Evolutionary conservation across 2,888 invertebrate genomes (phyloP), one percentile per base, ranked within the genome.

Genomic region (Macrosoma leucophasiata): DNA sequence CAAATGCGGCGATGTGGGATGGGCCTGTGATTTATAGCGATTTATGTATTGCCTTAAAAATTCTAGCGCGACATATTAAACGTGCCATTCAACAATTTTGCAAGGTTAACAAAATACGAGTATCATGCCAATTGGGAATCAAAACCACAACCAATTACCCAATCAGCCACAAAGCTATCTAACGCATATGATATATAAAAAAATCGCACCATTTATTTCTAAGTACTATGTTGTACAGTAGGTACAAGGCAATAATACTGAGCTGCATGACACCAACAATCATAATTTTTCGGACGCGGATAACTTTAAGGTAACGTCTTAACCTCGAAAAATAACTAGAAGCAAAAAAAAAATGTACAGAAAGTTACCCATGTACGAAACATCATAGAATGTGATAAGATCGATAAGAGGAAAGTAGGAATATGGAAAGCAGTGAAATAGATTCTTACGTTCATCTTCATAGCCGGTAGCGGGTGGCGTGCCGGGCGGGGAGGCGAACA

Each of bases 401-500:
- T 17, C 14, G 45, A 54, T n/a, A 54, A 37, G 43, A 42, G 47
- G 45, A 55, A 48, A 50, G 50, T 45, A 39, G 35, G 28, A 36
- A 8, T 31, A 31, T 26, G 32, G 22, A 29, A 32, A 36, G 28
- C 31, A 34, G 11, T 23, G 19, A 26, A 26, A 8, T 21, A 24
- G 9, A 24, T 23, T 39, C 75, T 73, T 66, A 78, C 81, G 57
- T 52, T 75, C 70, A n/a, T 72, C 71, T 4, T 63, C 67, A 41
- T 51, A 58, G 29, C 46, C 57, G 3, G 33, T 48, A 13, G 50
- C 59, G 0, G 71, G 66, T 0, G 75, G 71, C 0, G 75, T 58
- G 31, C 88, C 89, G 0, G 93, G 92, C 1, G 93, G 93, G 0
- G 79, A 71, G 0, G 91, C 88, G 58, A 91, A 92, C 13, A 90